Base-by-base conservation (phyloP, 2,797 vertebrate genomes). In the Sebastes trivittatus region DNA sequence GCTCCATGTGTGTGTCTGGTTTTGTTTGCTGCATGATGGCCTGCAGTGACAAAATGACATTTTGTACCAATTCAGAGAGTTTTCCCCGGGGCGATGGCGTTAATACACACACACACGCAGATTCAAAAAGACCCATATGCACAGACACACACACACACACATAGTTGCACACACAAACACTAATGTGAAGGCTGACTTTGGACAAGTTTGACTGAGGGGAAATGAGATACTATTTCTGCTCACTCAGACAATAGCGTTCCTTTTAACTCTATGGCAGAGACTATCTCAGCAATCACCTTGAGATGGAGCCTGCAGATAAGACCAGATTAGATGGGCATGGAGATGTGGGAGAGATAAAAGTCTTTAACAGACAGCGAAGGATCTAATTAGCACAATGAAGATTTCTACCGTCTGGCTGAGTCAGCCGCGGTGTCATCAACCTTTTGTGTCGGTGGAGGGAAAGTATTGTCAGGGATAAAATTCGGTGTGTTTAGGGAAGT, bases 351-450 rank as follows among this genome's bases (percentile, higher is more conserved):
- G 69, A 87, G 93, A 93, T 91, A 90, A 85, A 88, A 90, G 89
- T 90, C 82, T 93, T 94, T 92, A 93, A 92, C 89, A 87, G 91
- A 89, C 90, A 90, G 88, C 16, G 32, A 81, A 91, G 72, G 80
- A 91, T 93, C 87, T 93, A 94, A 95, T 94, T 93, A 94, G 91
- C 83, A 87, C 93, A 89, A 92, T 90, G 90, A 94, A 89, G 90
- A 89, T 91, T 92, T 92, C 70, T 75, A 36, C 68, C 46, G 73
- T 91, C 84, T 83, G 87, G 92, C 93, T 94, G 93, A 95, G 81
- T 94, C 94, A 95, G 94, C 93, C 61, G 20, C 29, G 7, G 77
- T 88, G 90, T 86, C 92, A 78, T 92, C 91, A 92, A 82, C 87
- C 87, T 90, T 91, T 91, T 85, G 82, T 86, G 79, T 82, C 10